Evolutionary conservation across 2,797 vertebrate genomes (phyloP).

Genomic region (Ataeniobius toweri): DNA sequence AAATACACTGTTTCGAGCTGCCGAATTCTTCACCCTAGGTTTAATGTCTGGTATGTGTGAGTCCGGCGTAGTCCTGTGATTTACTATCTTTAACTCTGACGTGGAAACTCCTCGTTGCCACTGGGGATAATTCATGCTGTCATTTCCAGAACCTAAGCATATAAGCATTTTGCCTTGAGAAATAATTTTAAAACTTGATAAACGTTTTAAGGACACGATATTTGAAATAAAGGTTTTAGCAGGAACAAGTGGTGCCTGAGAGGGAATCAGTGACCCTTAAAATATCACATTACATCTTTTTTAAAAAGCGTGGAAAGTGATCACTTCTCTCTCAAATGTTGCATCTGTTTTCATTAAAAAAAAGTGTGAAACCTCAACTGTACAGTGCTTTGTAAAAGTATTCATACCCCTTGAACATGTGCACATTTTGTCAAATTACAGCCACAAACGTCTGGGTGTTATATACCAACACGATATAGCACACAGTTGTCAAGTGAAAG

Average conservation of each 20-base stretch:
- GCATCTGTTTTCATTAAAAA: too few species aligned
- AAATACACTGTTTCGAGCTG: slow-evolving; percentile 46
- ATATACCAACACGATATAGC: background rate
- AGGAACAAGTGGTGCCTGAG: background rate
- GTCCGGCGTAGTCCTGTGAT: slow-evolving; percentile 61
- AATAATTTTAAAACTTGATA: background rate
- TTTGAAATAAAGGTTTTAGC: slow-evolving; percentile 4
- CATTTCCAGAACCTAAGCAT: slow-evolving; percentile 25
- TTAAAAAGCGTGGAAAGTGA: slow-evolving; percentile 4
- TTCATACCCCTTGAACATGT: background rate
- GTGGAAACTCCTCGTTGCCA: slow-evolving; percentile 61
- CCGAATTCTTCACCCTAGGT: slow-evolving; percentile 73
- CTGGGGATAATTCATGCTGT: slow-evolving; percentile 61
- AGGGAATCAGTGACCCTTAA: slow-evolving; percentile 10
- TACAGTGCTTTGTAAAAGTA: background rate
- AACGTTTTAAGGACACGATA: background rate
- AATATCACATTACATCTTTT: background rate
- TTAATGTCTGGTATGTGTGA: slow-evolving; percentile 77
- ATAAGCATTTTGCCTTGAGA: slow-evolving; percentile 5
- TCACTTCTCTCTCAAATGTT: background rate
- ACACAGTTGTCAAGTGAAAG: background rate
- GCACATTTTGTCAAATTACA: background rate
- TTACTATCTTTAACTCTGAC: slow-evolving; percentile 62
- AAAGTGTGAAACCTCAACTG: background rate
- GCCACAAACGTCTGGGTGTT: background rate